Evolutionary conservation across 2,797 vertebrate species (phyloP).

Genomic region (Aulostomus chinensis): DNA sequence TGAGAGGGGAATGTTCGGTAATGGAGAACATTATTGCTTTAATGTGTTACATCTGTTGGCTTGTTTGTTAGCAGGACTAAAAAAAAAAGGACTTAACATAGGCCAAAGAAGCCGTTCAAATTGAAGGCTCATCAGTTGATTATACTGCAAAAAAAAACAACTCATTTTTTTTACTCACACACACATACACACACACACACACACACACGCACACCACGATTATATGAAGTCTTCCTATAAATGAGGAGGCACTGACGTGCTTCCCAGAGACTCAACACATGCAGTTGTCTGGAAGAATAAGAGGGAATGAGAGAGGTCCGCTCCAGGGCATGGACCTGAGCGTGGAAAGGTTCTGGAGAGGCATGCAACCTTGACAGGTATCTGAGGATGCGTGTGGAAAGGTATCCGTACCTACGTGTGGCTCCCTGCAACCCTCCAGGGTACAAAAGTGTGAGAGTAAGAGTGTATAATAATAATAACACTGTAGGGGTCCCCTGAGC

Average conservation of each 20-base stretch:
- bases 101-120: too few relatives aligned
- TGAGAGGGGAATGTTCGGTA: too few relatives aligned
- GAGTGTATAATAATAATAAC: slow-evolving; percentile 61
- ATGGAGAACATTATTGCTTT: too few relatives aligned
- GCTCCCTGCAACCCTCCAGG: slow-evolving; percentile 48
- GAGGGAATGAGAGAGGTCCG: slow-evolving; percentile 36
- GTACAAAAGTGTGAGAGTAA: slow-evolving; percentile 55
- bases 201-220: too few relatives aligned
- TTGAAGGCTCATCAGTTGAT: too few relatives aligned
- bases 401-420: slow-evolving; percentile 15
- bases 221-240: not conserved
- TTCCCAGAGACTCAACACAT: slow-evolving; percentile 27
- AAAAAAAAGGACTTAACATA: too few relatives aligned
- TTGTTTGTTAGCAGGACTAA: too few relatives aligned
- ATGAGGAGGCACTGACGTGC: not conserved
- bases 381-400: slow-evolving; percentile 6
- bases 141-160: too few relatives aligned
- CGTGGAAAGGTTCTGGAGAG: slow-evolving; percentile 16
- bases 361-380: not conserved
- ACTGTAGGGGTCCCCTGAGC: slow-evolving; percentile 51
- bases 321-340: slow-evolving; percentile 27
- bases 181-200: too few relatives aligned
- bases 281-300: slow-evolving; percentile 38
- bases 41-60: too few relatives aligned
- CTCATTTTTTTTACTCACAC: too few relatives aligned